These are phyloP conservation scores for Mus spicilegus DNA, from an alignment of 2,113 vertebrate genomes.

Conservation along the genomic window DNA sequence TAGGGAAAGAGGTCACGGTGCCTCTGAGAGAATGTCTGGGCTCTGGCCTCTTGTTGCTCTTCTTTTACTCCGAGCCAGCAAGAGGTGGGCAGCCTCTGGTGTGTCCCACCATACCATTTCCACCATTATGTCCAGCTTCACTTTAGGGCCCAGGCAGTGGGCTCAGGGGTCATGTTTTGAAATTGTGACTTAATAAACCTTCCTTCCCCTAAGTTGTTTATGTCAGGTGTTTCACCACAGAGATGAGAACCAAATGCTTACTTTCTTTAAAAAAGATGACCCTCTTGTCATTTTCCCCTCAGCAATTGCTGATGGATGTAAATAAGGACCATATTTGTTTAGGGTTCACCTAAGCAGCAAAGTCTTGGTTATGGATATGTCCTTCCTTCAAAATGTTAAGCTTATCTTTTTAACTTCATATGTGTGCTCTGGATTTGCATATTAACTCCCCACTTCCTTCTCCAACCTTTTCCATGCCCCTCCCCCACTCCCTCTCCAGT, in stretches of 20 bases:
- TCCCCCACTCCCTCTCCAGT: not conserved
- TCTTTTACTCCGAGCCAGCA: not conserved
- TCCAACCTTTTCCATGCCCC: not conserved
- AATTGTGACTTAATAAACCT: not conserved
- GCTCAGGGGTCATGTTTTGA: not conserved
- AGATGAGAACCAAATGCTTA: not conserved
- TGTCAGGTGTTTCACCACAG: too few relatives aligned
- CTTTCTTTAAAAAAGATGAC: slow-evolving; percentile 13
- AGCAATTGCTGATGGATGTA: slow-evolving; percentile 53
- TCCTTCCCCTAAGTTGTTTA: not conserved
- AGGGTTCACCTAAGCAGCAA: slow-evolving; percentile 28
- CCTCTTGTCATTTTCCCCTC: slow-evolving; percentile 15
- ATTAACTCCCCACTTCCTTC: not conserved
- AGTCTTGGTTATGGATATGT: not conserved
- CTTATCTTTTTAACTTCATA: not conserved
- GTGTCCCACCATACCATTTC: not conserved
- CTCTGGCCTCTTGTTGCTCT: too few relatives aligned
- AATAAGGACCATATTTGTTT: slow-evolving; percentile 6
- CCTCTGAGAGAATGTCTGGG: not conserved
- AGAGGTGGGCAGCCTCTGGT: not conserved
- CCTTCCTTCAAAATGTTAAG: not conserved
- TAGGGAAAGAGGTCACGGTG: not conserved
- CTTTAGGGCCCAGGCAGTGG: not conserved
- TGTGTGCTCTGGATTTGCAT: not conserved
- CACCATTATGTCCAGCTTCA: not conserved